Base-by-base conservation (phyloP, 2,113 vertebrate species). In the Vulpes ferrilata region DNA sequence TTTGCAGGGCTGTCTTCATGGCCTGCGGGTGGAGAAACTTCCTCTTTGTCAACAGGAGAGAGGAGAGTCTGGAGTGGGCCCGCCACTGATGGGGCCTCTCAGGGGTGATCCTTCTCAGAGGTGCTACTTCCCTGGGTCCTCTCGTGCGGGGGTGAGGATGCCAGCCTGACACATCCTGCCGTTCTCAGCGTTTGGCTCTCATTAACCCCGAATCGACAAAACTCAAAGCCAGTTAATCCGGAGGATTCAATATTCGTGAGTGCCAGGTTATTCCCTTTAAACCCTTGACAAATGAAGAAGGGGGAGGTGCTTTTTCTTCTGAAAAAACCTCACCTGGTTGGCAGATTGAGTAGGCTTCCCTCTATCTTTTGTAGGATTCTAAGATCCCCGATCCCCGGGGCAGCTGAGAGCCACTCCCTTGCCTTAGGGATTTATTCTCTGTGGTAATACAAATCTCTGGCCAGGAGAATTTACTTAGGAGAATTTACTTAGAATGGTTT, bases 401-500 rank as follows among this genome's bases (percentile, higher is more conserved):
- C 60, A 84, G 51, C 30, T 20, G 20, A 78, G 83, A 74, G n/a
- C 8, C 64, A 48, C 20, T 82, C 35, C 25, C 57, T 48, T 17
- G 17, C 69, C 53, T 88, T 73, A 81, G 71, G 59, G 59, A 57
- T 73, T 91, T 96, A 20, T 71, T 96, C 67, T 53, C 30, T 81
- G 62, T 96, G 67, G 90, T 96, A 93, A 88, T 81, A 94, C 43
- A 91, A 59, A 62, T 65, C 67, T 93, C 79, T 87, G 62, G 32
- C 27, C 53, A 25, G 80, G 74, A 73, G 60, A 95, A 94, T 84
- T 71, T 81, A 89, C 84, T 92, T 48, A 59, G 43, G 92, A 81
- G 53, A 43, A 43, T 43, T 43, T 43, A 43, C 43, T 43, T 43
- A 43, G 43, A 43, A 43, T 43, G 43, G 43, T 7, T 43, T 43